A percentile compares a stretch with the other conserved stretches of the same genome.
Evolutionary conservation across 2,888 invertebrate species (phyloP).

Genomic region (Euspilapteryx auroguttella): DNA sequence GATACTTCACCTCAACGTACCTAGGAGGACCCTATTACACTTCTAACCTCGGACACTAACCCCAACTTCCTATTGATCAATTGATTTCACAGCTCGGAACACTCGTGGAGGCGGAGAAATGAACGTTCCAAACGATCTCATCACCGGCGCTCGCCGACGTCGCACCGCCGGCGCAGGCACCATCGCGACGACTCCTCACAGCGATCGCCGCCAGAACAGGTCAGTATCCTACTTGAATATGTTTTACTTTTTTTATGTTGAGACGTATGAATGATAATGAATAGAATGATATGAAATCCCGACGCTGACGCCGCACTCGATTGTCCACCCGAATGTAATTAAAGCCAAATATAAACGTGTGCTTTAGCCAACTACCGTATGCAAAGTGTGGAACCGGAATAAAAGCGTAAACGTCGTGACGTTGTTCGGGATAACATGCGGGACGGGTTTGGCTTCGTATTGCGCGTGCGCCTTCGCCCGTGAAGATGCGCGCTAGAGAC

Average conservation of each 20-base stretch:
- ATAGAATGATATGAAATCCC: too few relatives aligned
- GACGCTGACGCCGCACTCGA: too few relatives aligned
- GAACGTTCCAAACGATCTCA: slow-evolving; percentile 85
- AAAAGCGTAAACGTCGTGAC: slow-evolving; percentile 44
- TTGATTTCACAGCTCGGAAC: slow-evolving; percentile 71
- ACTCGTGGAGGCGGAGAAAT: slow-evolving; percentile 79
- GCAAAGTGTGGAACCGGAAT: slow-evolving; percentile 48
- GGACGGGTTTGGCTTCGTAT: slow-evolving; percentile 50
- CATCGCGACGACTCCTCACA: slow-evolving; percentile 51
- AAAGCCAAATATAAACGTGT: not conserved
- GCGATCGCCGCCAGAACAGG: slow-evolving; percentile 52
- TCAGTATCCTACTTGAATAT: slow-evolving; percentile 17
- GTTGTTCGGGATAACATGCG: slow-evolving; percentile 40
- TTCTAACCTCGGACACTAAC: slow-evolving; percentile 1
- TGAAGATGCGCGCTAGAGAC: slow-evolving; percentile 59
- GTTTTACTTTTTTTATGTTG: too few relatives aligned
- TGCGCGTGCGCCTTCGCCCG: slow-evolving; percentile 57
- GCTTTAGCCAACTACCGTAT: slow-evolving; percentile 23
- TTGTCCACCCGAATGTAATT: slow-evolving; percentile 37
- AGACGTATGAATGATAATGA: slow-evolving; percentile 28
- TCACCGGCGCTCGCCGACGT: slow-evolving; percentile 79
- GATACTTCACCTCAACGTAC: not conserved
- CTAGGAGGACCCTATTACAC: not conserved
- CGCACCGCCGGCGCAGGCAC: slow-evolving; percentile 72
- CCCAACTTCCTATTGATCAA: slow-evolving; percentile 39